A percentile compares a stretch with the other conserved stretches of the same genome.
phyloP scores from a whole-genome alignment of 1,140 invertebrate genomes.

The Arctopsyche grandis region DNA sequence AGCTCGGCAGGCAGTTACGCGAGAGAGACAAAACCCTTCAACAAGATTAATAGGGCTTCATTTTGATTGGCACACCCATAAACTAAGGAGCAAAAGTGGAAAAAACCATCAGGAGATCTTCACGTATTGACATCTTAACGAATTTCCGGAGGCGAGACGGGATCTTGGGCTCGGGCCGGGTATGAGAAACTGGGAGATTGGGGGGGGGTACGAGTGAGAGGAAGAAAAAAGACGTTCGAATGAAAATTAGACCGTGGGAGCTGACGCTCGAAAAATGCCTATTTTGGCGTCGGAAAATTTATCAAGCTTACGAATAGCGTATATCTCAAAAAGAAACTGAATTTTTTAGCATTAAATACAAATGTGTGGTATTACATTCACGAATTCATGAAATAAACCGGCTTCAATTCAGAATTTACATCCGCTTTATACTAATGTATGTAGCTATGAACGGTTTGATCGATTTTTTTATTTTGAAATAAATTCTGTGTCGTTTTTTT shows the following conservation, averaged over 20 bases:
- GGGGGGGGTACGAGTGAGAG: no score
- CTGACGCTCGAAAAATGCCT: not conserved
- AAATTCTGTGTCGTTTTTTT: no score
- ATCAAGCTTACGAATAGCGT: not conserved
- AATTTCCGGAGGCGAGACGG: not conserved
- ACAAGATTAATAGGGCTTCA: slow-evolving; percentile 47
- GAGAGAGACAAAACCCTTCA: slow-evolving; percentile 42
- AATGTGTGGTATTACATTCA: not conserved
- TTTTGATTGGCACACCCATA: slow-evolving; percentile 49
- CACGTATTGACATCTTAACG: slow-evolving; percentile 40
- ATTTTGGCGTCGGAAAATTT: not conserved
- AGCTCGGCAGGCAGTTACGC: slow-evolving; percentile 22
- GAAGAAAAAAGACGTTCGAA: not conserved
- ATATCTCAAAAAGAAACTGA: not conserved
- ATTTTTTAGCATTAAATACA: not conserved
- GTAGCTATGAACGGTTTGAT: not conserved
- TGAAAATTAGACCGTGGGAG: slow-evolving; percentile 1
- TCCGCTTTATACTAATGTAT: not conserved
- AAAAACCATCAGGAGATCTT: slow-evolving; percentile 30
- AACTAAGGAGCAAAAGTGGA: slow-evolving; percentile 30
- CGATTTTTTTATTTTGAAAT: no score
- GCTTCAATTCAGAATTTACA: not conserved
- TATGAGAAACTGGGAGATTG: not conserved
- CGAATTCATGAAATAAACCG: not conserved
- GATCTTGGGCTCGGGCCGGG: not conserved